A percentile compares a stretch with the other conserved stretches of the same genome.
phyloP scores from a whole-genome alignment of 2,888 invertebrate species.

The Eugnorisma glareosa region DNA sequence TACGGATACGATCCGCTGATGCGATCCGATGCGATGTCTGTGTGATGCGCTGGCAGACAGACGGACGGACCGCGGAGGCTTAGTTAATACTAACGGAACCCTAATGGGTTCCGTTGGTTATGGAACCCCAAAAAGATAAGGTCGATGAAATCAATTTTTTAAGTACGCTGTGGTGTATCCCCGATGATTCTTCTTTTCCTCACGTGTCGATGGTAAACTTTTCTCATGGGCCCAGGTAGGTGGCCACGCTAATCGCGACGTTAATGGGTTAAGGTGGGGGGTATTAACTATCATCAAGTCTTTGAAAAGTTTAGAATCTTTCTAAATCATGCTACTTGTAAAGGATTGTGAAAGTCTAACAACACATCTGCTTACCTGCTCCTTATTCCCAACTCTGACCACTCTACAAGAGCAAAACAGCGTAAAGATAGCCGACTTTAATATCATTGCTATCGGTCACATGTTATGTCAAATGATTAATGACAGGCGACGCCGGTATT shows the following conservation, averaged over 20 bases:
- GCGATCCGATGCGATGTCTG: too few relatives aligned
- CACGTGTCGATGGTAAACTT: not conserved
- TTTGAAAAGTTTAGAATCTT: not conserved
- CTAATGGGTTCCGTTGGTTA: too few relatives aligned
- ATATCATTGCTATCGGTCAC: constrained; percentile 76
- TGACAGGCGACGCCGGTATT: constrained; percentile 71
- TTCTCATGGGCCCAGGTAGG: not conserved
- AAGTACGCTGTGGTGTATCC: not conserved
- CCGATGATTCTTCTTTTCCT: not conserved
- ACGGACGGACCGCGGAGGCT: too few relatives aligned
- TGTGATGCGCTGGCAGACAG: too few relatives aligned
- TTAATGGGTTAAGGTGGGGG: not conserved
- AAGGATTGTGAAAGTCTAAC: not conserved
- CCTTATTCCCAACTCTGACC: constrained; percentile 7
- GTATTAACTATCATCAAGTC: too few relatives aligned
- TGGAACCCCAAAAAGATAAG: too few relatives aligned
- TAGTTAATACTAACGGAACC: too few relatives aligned
- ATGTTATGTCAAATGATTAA: constrained; percentile 80
- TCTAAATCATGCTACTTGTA: too few relatives aligned
- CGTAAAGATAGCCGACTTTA: constrained; percentile 71
- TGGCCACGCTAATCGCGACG: not conserved
- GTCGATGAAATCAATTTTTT: not conserved
- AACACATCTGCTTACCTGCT: not conserved
- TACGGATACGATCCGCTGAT: too few relatives aligned
- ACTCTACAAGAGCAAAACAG: constrained; percentile 47